Evolutionary conservation across 53 echinoderm and acorn worm genomes (phyloP), one percentile per base, ranked within the genome.

Genomic region (Holothuria leucospilota): DNA sequence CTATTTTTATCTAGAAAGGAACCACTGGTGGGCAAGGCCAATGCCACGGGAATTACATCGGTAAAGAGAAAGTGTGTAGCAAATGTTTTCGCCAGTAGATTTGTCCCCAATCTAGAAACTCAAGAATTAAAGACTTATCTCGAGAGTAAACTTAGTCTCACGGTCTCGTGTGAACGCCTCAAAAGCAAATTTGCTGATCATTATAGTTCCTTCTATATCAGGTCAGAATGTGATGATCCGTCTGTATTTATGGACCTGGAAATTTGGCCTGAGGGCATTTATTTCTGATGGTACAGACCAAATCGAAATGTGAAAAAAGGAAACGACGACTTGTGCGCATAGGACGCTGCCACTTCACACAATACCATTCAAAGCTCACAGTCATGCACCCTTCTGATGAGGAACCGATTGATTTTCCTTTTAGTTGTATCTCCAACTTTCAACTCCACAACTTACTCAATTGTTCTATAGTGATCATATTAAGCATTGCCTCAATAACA

Each of bases 201-300:
- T 41, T 75, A 75, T n/a, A 75, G 77, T 51, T 46, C 77, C 15
- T 75, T 75, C 20, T 75, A 2, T 21, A 1, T 75, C 46, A 49
- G 23, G 39, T 20, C 77, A 12, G 51, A n/a, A 41, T 51, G 77
- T n/a, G 70, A 69, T 28, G 53, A 75, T 9, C 51, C 77, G 16
- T 21, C 51, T 41, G n/a, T 75, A 25, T 51, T 49, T n/a, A n/a
- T n/a, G n/a, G n/a, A n/a, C n/a, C n/a, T n/a, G n/a, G n/a, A n/a
- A n/a, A n/a, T n/a, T n/a, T n/a, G n/a, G n/a, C n/a, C n/a, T n/a
- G n/a, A n/a, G n/a, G n/a, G n/a, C n/a, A n/a, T n/a, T n/a, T n/a
- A 5, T 29, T 69, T 69, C 70, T 15, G 70, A 34, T 75, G 77
- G 51, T 75, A 46, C 51, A 75, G 51, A 75, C 77, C 77, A 12